Conservation (phyloP, 2,113 vertebrate genomes). For the Phrynosoma platyrhinos region DNA sequence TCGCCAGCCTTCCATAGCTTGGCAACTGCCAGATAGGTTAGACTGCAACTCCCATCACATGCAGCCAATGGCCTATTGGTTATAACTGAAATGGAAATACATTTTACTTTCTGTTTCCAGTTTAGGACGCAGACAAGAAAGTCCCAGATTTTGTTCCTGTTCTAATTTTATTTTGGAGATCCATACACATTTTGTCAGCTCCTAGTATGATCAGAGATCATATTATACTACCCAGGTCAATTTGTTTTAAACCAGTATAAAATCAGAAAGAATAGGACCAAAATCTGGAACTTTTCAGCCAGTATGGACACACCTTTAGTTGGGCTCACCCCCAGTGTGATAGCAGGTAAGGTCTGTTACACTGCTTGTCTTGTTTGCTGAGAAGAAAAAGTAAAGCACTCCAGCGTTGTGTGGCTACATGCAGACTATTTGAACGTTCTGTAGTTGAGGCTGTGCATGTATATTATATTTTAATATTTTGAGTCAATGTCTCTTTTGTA, state of each 20-base stretch:
- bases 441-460: neutral
- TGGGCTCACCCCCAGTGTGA: neutral
- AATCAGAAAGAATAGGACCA: no score
- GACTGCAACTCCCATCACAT: neutral
- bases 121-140: neutral
- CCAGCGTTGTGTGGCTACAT: neutral
- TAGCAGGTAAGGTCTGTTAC: neutral
- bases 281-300: no score
- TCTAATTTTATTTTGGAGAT: no score
- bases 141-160: no score
- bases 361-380: neutral
- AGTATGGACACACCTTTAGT: no score
- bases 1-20: neutral
- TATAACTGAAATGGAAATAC: neutral
- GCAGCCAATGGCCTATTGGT: neutral
- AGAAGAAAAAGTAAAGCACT: neutral
- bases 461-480: slow-evolving; percentile 3
- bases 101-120: neutral
- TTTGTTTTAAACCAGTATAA: no score
- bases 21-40: neutral
- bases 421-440: neutral
- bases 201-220: no score
- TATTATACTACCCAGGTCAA: no score
- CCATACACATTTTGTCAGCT: no score
- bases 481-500: neutral